Base-by-base conservation (phyloP, 2,888 invertebrate species). In the Drosophila borborema region DNA sequence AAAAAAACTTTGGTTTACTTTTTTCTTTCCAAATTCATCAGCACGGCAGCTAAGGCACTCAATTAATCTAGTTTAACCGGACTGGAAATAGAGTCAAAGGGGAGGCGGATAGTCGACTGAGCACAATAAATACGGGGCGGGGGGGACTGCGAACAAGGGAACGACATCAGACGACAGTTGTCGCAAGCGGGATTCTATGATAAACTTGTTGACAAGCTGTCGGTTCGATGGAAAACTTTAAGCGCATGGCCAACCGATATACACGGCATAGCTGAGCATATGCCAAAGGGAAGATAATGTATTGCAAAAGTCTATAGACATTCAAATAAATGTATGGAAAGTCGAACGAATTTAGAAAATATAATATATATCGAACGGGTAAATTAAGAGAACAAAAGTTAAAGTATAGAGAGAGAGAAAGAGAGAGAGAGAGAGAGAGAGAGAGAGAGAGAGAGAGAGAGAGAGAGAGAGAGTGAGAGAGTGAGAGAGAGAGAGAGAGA, bases 1-100 rank as follows among this genome's bases (percentile, higher is more conserved):
- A 77, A 60, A 64, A 75, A 74, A 64, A 63, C 64, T 60, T 60
- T 58, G 54, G 53, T n/a, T 41, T 41, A n/a, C n/a, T 40, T 41
- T 53, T 65, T 65, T 62, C 56, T 40, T 34, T 60, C 38, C 51
- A 61, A 68, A 66, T 88, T 80, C 67, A 62, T 56, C 72, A 68
- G 64, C 55, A 53, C 55, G 54, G 46, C 80, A 70, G 56, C 77
- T 41, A 69, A 83, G 77, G 75, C 89, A 84, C 85, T 81, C 90
- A 90, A 87, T 90, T 87, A 90, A 90, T 90, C 90, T 89, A 84
- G 86, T 89, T 77, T 87, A 89, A 90, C 90, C 86, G 90, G 89
- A 84, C 85, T 89, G 77, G 38, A 74, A 86, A 74, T 60, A 54
- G 60, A 74, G 82, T 71, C 82, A 82, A 76, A 66, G 72, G 54